Evolutionary conservation across 2,888 invertebrate species (phyloP).

Genomic region (Mesopsocus fuscifrons): DNA sequence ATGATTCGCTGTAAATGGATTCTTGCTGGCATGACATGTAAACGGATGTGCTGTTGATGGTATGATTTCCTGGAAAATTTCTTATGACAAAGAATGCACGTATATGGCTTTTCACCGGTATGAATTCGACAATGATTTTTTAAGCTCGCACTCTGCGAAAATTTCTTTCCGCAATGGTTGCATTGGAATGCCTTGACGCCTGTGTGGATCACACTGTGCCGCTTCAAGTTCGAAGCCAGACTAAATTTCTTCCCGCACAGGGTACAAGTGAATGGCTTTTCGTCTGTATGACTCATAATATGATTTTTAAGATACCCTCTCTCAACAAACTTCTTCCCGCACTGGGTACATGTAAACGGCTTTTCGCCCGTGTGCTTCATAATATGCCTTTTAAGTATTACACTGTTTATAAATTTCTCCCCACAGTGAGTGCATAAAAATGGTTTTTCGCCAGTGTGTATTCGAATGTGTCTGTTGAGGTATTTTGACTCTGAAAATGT

Average conservation of each 20-base stretch:
- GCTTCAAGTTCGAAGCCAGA: background rate
- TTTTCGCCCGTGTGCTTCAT: background rate
- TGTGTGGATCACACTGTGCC: background rate
- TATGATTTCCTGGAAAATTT: too few species aligned
- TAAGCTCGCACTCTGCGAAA: too few species aligned
- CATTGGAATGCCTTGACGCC: background rate
- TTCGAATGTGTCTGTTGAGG: conserved; percentile 14
- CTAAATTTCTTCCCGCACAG: background rate
- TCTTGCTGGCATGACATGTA: too few species aligned
- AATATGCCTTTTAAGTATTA: too few species aligned
- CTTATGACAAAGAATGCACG: too few species aligned
- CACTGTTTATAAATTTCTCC: too few species aligned
- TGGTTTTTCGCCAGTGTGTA: conserved; percentile 14
- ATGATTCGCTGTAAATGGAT: too few species aligned
- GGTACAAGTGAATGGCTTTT: background rate
- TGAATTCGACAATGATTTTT: too few species aligned
- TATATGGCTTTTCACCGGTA: too few species aligned
- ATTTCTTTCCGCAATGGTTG: too few species aligned
- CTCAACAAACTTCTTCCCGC: background rate
- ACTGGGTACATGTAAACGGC: background rate
- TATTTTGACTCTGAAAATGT: background rate
- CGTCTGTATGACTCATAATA: background rate
- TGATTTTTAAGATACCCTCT: background rate
- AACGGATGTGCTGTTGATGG: too few species aligned
- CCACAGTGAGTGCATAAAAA: background rate